Evolutionary conservation across 1,140 invertebrate species (phyloP).

Genomic region (Eupristina koningsbergeri): DNA sequence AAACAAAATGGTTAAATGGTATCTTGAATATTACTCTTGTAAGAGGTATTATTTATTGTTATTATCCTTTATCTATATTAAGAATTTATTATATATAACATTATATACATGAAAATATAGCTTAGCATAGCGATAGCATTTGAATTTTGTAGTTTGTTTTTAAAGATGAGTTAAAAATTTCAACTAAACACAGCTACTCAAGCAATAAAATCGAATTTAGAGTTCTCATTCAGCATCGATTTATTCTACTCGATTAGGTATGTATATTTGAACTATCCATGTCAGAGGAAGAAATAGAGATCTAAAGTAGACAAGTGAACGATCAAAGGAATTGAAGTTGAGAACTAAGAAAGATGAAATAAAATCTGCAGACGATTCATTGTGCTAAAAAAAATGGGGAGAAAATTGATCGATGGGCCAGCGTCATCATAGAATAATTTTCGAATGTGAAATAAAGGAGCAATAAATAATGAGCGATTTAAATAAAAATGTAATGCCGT

Average conservation of each 20-base stretch:
- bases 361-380: neutral
- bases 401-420: too few relatives aligned
- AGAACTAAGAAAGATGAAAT: neutral
- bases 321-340: slow-evolving; percentile 16
- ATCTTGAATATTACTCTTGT: too few relatives aligned
- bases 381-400: neutral
- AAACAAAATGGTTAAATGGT: too few relatives aligned
- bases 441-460: too few relatives aligned
- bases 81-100: too few relatives aligned
- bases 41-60: too few relatives aligned
- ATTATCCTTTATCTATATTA: too few relatives aligned
- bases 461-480: neutral
- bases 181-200: neutral
- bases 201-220: neutral
- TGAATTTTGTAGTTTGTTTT: neutral
- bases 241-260: neutral
- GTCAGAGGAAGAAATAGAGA: neutral
- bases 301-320: slow-evolving; percentile 20
- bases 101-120: neutral
- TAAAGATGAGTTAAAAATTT: too few relatives aligned
- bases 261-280: neutral
- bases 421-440: too few relatives aligned
- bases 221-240: neutral
- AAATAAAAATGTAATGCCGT: neutral
- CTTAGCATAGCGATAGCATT: neutral